These are phyloP conservation scores for Mobula hypostoma DNA, from an alignment of 2,113 vertebrate species.

Conservation along the genomic window DNA sequence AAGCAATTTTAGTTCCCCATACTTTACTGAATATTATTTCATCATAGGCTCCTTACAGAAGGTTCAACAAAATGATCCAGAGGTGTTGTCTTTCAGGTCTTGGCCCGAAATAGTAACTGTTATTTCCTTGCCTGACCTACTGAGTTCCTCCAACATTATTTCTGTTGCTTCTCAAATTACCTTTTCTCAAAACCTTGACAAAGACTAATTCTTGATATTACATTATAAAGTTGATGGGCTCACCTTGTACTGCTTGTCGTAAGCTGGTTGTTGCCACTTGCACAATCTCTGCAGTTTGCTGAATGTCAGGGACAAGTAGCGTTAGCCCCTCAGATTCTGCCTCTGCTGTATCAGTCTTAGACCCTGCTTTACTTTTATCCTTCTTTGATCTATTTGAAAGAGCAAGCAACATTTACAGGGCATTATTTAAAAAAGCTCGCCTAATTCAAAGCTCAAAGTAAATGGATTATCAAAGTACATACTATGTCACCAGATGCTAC, in stretches of 20 bases:
- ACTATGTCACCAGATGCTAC: no score
- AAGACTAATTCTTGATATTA: not conserved
- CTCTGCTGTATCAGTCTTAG: constrained; percentile 81
- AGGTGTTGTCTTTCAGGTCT: no score
- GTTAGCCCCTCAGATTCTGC: constrained; percentile 95
- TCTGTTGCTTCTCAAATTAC: not conserved
- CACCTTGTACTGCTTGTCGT: constrained; percentile 88
- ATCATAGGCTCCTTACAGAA: no score
- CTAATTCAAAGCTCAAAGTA: not conserved
- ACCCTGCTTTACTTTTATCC: constrained; percentile 87
- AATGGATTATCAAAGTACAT: no score
- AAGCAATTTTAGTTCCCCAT: no score
- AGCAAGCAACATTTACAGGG: not conserved
- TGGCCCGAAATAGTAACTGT: no score
- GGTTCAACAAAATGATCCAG: no score
- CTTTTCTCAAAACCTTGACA: not conserved
- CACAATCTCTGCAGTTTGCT: constrained; percentile 93
- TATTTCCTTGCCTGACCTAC: no score
- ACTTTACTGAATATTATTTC: no score
- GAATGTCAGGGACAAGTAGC: constrained; percentile 91
- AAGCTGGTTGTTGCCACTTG: constrained; percentile 83
- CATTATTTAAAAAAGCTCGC: not conserved
- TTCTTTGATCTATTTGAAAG: constrained; percentile 79
- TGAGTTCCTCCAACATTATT: no score
- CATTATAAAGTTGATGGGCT: not conserved